Base-by-base conservation (phyloP, 92 coral and sea anemone species). In the Heteractis magnifica region DNA sequence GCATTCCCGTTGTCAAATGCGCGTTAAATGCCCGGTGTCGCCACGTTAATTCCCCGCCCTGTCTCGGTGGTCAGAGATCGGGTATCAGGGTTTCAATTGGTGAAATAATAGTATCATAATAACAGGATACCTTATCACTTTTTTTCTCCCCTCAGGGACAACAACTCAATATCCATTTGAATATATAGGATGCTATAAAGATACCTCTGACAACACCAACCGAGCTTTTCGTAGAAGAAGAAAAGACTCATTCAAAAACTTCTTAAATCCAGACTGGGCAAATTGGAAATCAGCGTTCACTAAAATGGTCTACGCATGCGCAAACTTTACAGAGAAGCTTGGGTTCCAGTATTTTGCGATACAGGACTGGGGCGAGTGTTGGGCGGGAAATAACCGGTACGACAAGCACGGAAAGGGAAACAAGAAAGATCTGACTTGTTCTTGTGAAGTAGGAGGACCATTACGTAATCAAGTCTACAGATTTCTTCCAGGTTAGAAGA, bases 301-400 rank as follows among this genome's bases (percentile, higher is more conserved):
- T 6, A 62, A n/a, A 1, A 62, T 62, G 26, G 70, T 62, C 20
- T 62, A 62, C 70, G 70, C 21, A 62, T 62, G 70, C 8, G 70
- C 70, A 6, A 62, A 62, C 20, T 62, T 62, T 62, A 62, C 70
- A 9, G 6, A 18, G 20, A 12, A 62, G 26, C 70, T 7, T 6
- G 70, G 70, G 4, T 62, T n/a, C 20, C 70, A 23, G 70, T 62
- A 62, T 62, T 62, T 62, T 62, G 70, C 21, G 18, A 12, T 62
- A 18, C 70, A 62, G 70, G 70, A n/a, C 23, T 62, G 70, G 70
- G 70, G 70, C 18, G 70, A 62, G 70, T 62, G 70, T 62, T 62
- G 70, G 70, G 70, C 70, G 10, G 70, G 70, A 18, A 23, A 62
- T 62, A 62, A 62, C 26, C 70, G 4, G 70, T 62, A 62, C 10